phyloP scores from a whole-genome alignment of 2,113 vertebrate species.

The Embiotoca jacksoni region DNA sequence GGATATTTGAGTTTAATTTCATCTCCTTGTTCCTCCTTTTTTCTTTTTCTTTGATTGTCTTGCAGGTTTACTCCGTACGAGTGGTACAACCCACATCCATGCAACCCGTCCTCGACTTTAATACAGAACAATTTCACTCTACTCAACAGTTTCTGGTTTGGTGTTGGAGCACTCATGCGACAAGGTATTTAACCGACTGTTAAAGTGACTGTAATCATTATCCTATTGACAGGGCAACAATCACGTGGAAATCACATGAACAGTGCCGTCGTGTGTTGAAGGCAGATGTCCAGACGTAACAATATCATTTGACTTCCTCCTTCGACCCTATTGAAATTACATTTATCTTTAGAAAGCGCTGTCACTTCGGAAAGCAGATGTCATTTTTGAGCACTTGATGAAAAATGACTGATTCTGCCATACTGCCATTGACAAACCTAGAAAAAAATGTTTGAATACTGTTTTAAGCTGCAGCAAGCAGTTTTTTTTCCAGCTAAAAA shows the following conservation, averaged over 20 bases:
- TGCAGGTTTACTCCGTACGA: conserved; percentile 98
- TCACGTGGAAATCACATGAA: no score
- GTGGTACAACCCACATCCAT: conserved; percentile 99
- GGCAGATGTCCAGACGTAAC: no score
- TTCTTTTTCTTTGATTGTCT: conserved; percentile 1
- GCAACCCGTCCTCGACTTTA: conserved; percentile 96
- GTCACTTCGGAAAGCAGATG: no score
- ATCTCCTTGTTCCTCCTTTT: not conserved
- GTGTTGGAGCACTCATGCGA: conserved; percentile 98
- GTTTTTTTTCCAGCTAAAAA: not conserved
- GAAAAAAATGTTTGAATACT: no score
- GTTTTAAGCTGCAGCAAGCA: not conserved
- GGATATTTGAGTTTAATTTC: not conserved
- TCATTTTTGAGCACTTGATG: no score
- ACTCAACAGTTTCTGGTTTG: conserved; percentile 99
- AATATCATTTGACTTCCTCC: no score
- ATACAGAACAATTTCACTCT: conserved; percentile 99
- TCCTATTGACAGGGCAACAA: no score
- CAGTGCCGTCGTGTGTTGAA: no score
- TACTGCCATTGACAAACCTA: not conserved
- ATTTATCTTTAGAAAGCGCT: no score
- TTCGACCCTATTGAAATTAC: no score
- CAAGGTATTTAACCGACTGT: conserved; percentile 91
- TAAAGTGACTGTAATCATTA: not conserved
- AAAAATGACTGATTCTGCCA: not conserved